Evolutionary conservation across 1,140 invertebrate species (phyloP).

Genomic region (Pseudomyrmex pallidus): DNA sequence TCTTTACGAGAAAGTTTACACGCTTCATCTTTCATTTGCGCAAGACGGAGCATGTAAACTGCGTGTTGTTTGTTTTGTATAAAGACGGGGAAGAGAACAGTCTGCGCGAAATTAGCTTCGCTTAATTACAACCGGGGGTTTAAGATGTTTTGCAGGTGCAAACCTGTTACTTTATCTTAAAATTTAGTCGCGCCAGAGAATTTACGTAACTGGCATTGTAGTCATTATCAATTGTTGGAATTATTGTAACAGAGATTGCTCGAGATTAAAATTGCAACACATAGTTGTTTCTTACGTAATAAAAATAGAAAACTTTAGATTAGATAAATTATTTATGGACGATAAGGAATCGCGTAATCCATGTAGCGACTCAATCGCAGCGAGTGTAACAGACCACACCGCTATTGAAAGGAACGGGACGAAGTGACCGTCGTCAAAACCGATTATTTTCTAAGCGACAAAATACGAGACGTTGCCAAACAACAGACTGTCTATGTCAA

Average conservation of each 20-base stretch:
- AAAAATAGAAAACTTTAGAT: no score
- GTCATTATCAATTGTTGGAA: not conserved
- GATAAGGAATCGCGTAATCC: no score
- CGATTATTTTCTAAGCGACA: slow-evolving; percentile 24
- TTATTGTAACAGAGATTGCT: not conserved
- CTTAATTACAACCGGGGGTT: not conserved
- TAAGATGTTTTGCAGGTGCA: not conserved
- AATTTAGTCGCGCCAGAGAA: not conserved
- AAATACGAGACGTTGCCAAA: not conserved
- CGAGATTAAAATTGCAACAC: no score
- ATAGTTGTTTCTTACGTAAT: no score
- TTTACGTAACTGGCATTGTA: not conserved
- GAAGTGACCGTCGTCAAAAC: not conserved
- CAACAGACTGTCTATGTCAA: not conserved
- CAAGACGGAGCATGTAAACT: not conserved
- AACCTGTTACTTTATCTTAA: not conserved
- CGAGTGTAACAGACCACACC: no score
- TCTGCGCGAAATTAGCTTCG: not conserved
- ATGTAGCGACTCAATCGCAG: no score
- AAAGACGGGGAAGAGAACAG: not conserved
- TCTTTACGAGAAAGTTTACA: slow-evolving; percentile 24
- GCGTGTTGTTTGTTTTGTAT: not conserved
- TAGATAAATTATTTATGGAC: no score
- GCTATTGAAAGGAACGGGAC: not conserved
- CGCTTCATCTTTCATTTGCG: slow-evolving; percentile 1